These are phyloP conservation scores for Rattus norvegicus DNA, from an alignment of 2,113 vertebrate species.

Conservation along the genomic window DNA sequence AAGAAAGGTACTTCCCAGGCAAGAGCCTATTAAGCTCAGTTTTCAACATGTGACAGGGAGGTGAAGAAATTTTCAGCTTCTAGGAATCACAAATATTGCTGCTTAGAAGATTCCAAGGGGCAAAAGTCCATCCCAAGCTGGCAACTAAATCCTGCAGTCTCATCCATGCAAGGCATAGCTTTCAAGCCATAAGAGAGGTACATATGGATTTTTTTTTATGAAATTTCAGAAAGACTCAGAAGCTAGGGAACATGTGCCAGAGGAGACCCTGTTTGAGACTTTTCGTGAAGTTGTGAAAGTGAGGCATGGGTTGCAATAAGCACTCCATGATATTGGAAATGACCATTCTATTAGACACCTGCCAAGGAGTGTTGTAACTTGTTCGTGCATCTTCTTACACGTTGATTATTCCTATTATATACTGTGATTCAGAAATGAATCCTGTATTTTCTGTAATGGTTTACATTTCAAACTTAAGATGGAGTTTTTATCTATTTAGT, in stretches of 20 bases:
- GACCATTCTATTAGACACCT: background rate
- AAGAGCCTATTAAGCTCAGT: background rate
- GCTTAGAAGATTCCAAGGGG: background rate
- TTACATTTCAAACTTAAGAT: constrained; percentile 37
- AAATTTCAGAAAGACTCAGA: background rate
- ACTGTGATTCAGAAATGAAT: background rate
- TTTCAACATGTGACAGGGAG: background rate
- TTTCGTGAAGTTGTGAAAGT: background rate
- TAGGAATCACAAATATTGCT: background rate
- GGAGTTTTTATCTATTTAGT: background rate
- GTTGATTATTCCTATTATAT: background rate
- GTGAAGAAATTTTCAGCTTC: no score
- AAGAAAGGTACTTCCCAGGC: background rate
- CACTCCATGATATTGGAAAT: background rate
- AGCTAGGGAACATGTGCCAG: background rate
- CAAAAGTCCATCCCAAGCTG: background rate
- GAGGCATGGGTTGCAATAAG: background rate
- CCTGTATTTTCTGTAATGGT: constrained; percentile 4
- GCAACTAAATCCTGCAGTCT: no score
- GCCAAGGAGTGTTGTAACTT: background rate
- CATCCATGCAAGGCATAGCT: background rate
- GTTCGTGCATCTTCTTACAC: background rate
- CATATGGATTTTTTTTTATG: background rate
- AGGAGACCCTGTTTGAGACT: background rate
- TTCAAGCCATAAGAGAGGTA: background rate